Evolutionary conservation across 2,797 vertebrate genomes (phyloP).

Genomic region (Podargus strigoides): DNA sequence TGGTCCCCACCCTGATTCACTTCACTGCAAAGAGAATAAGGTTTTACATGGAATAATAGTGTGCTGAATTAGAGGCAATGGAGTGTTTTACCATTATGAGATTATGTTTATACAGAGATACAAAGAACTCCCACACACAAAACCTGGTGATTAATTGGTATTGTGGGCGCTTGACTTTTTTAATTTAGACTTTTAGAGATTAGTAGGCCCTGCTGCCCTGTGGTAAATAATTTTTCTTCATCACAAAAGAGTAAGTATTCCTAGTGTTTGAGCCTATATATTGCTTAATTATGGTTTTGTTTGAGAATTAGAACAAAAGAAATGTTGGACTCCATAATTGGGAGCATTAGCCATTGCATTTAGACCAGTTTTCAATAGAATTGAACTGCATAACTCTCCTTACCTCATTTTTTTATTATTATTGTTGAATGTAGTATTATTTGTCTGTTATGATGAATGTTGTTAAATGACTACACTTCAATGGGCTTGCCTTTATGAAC

Average conservation of each 20-base stretch:
- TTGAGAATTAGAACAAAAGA: constrained; percentile 43
- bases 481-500: not conserved
- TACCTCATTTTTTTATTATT: not conserved
- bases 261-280: not conserved
- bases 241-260: not conserved
- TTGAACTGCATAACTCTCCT: not conserved
- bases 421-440: not conserved
- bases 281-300: constrained; percentile 16
- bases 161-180: not conserved
- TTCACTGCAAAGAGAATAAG: not conserved
- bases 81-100: not conserved
- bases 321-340: not conserved
- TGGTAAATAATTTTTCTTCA: not conserved
- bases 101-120: constrained; percentile 5
- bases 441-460: not conserved
- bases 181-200: not conserved
- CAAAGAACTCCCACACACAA: not conserved
- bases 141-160: not conserved
- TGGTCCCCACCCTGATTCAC: not conserved
- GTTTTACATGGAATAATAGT: not conserved
- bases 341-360: not conserved
- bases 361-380: not conserved
- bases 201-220: not conserved
- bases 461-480: not conserved
- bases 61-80: not conserved